These are phyloP conservation scores for Cephalopterus ornatus DNA, from an alignment of 2,113 vertebrate species.

Conservation along the genomic window DNA sequence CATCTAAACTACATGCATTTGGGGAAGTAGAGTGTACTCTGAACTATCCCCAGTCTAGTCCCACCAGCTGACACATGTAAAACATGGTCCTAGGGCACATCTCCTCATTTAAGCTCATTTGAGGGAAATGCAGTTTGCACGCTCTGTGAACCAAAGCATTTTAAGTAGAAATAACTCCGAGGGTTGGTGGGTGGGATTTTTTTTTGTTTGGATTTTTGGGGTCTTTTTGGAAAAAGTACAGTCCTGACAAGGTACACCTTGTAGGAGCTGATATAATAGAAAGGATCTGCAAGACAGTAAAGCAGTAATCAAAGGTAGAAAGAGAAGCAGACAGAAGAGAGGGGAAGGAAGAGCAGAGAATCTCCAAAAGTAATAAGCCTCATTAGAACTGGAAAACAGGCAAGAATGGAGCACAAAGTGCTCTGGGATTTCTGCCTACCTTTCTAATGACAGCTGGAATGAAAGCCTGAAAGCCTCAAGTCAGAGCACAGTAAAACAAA, in stretches of 20 bases:
- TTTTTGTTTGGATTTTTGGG: neutral
- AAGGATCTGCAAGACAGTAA: neutral
- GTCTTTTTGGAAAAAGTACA: neutral
- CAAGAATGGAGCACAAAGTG: neutral
- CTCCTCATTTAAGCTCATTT: neutral
- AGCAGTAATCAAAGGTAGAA: neutral
- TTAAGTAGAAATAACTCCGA: neutral
- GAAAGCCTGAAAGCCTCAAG: neutral
- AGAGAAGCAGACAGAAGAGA: neutral
- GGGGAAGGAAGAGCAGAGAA: neutral
- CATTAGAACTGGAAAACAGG: conserved; percentile 2
- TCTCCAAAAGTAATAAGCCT: neutral
- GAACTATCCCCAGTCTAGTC: neutral
- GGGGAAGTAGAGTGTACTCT: neutral
- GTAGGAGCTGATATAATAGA: neutral
- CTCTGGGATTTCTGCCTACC: neutral
- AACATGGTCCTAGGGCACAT: neutral
- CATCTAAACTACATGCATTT: neutral
- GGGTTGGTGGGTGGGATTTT: neutral
- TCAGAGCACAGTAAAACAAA: neutral
- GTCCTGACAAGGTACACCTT: neutral
- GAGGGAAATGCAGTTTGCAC: neutral
- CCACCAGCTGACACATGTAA: neutral
- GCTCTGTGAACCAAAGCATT: neutral
- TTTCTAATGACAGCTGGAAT: neutral